A percentile compares a stretch with the other conserved stretches of the same genome.
These are phyloP conservation scores for Lutjanus argentimaculatus DNA, from an alignment of 2,797 vertebrate species.

Conservation along the genomic window DNA sequence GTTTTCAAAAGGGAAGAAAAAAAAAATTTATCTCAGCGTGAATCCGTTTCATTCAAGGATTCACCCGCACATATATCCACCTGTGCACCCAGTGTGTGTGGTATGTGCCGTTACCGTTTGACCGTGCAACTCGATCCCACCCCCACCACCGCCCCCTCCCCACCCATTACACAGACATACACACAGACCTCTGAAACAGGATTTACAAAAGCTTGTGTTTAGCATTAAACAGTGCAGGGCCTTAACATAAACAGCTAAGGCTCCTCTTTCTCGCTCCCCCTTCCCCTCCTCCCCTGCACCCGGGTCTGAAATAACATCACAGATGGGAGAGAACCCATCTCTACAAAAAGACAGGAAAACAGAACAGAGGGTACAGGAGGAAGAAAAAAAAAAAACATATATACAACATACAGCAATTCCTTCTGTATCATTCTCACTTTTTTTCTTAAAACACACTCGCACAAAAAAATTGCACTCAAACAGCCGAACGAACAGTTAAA, in stretches of 20 bases:
- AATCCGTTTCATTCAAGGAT: slow-evolving; percentile 52
- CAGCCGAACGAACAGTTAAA: slow-evolving; percentile 70
- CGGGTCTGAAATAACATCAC: slow-evolving; percentile 64
- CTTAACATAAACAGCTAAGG: slow-evolving; percentile 78
- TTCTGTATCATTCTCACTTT: slow-evolving; percentile 64
- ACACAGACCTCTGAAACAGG: slow-evolving; percentile 75
- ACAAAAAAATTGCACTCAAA: slow-evolving; percentile 58
- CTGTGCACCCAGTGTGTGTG: slow-evolving; percentile 65
- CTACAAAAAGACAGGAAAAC: slow-evolving; percentile 65
- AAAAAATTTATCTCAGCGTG: slow-evolving; percentile 39
- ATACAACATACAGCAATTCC: slow-evolving; percentile 70
- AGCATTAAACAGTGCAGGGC: slow-evolving; percentile 82
- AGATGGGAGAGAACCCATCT: slow-evolving; percentile 38
- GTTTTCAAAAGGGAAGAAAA: slow-evolving; percentile 63
- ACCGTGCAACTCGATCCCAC: slow-evolving; percentile 49
- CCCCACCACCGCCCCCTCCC: not conserved
- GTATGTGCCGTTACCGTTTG: slow-evolving; percentile 63
- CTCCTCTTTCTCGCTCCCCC: slow-evolving; percentile 33
- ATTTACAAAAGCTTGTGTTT: slow-evolving; percentile 85
- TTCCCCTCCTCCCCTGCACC: slow-evolving; percentile 41
- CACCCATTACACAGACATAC: slow-evolving; percentile 55
- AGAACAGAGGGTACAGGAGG: slow-evolving; percentile 44
- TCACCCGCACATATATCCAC: slow-evolving; percentile 70
- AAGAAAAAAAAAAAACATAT: slow-evolving; percentile 49
- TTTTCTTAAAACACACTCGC: slow-evolving; percentile 39